A percentile compares a stretch with the other conserved stretches of the same genome.
Conservation (phyloP, 2,888 invertebrate species). For the Ctena decussata region DNA sequence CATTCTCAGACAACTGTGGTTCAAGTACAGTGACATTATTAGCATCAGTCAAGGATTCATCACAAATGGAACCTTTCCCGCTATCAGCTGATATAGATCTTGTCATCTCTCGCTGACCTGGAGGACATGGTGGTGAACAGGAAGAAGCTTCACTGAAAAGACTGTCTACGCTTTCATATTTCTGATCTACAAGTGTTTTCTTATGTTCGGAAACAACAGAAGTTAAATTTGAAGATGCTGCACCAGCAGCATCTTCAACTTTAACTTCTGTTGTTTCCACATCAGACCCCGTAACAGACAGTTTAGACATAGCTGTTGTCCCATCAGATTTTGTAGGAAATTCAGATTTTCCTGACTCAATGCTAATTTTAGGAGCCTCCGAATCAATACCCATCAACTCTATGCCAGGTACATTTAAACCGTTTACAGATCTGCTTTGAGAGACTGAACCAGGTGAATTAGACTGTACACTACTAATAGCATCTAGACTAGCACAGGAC, state of each 20-base stretch:
- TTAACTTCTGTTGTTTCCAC: not conserved
- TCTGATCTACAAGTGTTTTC: slow-evolving; percentile 55
- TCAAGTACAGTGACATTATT: not conserved
- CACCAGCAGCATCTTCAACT: not conserved
- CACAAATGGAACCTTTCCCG: slow-evolving; percentile 78
- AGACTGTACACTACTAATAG: not conserved
- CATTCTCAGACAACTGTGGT: not conserved
- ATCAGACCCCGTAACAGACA: not conserved
- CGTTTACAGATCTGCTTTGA: not conserved
- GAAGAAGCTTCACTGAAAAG: slow-evolving; percentile 71
- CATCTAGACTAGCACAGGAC: not conserved
- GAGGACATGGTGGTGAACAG: slow-evolving; percentile 34
- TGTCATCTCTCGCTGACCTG: slow-evolving; percentile 64
- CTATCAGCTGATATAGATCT: slow-evolving; percentile 76
- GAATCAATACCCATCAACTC: not conserved
- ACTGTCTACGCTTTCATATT: slow-evolving; percentile 76
- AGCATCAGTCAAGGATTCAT: slow-evolving; percentile 60
- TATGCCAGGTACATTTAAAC: not conserved
- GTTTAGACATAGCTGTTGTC: not conserved
- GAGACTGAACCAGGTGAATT: slow-evolving; percentile 50
- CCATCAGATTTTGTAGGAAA: not conserved
- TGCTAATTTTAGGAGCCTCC: not conserved
- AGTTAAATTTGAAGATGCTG: not conserved
- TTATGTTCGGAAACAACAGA: too few relatives aligned
- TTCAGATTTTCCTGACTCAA: not conserved